A percentile compares a stretch with the other conserved stretches of the same genome.
phyloP scores from a whole-genome alignment of 2,888 invertebrate species.

The Cantharis nigra region DNA sequence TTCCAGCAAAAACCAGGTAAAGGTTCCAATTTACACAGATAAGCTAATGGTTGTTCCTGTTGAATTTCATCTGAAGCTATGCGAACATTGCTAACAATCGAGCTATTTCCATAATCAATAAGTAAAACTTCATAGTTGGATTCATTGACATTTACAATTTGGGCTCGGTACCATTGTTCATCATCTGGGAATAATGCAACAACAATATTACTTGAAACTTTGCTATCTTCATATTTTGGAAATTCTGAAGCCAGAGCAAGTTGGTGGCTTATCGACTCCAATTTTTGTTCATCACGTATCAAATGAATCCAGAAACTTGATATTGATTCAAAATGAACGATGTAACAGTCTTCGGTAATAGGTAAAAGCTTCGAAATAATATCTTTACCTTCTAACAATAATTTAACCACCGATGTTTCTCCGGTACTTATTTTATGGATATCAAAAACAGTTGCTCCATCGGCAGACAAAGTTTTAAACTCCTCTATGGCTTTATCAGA shows the following conservation, averaged over 20 bases:
- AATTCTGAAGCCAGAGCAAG: conserved; percentile 58
- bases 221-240: conserved; percentile 7
- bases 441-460: conserved; percentile 72
- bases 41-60: conserved; percentile 59
- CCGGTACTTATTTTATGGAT: conserved; percentile 69
- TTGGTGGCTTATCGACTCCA: conserved; percentile 64
- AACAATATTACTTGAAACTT: conserved; percentile 48
- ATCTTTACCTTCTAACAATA: conserved; percentile 65
- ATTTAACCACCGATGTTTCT: conserved; percentile 67
- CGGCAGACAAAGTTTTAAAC: conserved; percentile 70
- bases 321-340: conserved; percentile 70
- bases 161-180: conserved; percentile 64
- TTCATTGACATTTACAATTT: conserved; percentile 59
- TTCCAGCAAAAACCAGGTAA: conserved; percentile 56
- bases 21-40: conserved; percentile 59
- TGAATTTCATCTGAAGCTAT: conserved; percentile 60
- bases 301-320: conserved; percentile 73
- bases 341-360: conserved; percentile 54
- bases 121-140: conserved; percentile 61
- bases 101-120: conserved; percentile 66
- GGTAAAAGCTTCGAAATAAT: conserved; percentile 63
- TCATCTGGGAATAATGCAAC: conserved; percentile 55
- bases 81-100: conserved; percentile 60
- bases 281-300: conserved; percentile 58
- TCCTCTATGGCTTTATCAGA: conserved; percentile 66